These are phyloP conservation scores for Drosophila lutescens DNA, from an alignment of 2,888 invertebrate genomes.

Conservation along the genomic window DNA sequence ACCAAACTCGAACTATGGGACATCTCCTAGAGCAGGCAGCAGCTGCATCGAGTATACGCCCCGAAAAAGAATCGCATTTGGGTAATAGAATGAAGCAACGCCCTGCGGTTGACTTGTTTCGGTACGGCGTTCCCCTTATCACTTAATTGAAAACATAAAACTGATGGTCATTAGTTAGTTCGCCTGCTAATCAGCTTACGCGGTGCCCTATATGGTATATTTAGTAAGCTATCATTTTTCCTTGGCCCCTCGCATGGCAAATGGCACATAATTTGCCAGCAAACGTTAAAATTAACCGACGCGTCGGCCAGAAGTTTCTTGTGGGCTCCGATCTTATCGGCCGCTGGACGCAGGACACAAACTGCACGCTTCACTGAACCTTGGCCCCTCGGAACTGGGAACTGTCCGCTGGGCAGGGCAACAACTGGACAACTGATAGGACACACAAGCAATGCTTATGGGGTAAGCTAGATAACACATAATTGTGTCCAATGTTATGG, in stretches of 20 bases:
- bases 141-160: conserved; percentile 65
- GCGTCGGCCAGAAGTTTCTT: conserved; percentile 15
- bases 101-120: conserved; percentile 7
- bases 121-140: conserved; percentile 41
- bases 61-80: neutral
- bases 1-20: too few species aligned
- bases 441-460: conserved; percentile 13
- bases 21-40: conserved; percentile 14
- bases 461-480: conserved; percentile 23
- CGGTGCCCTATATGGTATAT: neutral
- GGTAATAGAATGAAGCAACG: neutral
- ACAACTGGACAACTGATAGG: conserved; percentile 18
- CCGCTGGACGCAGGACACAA: conserved; percentile 1
- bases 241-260: conserved; percentile 12
- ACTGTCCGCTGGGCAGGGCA: too few species aligned
- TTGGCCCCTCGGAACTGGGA: neutral
- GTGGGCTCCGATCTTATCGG: conserved; percentile 27
- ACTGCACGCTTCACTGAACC: conserved; percentile 40
- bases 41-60: conserved; percentile 45
- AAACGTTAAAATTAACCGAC: too few species aligned
- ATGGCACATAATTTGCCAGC: conserved; percentile 9
- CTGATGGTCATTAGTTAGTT: conserved; percentile 36
- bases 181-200: conserved; percentile 69
- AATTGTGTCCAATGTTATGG: conserved; percentile 44
- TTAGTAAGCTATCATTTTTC: conserved; percentile 23